A percentile compares a stretch with the other conserved stretches of the same genome.
These are phyloP conservation scores for Lasioglossum lativentre DNA, from an alignment of 2,888 invertebrate genomes.

Conservation along the genomic window DNA sequence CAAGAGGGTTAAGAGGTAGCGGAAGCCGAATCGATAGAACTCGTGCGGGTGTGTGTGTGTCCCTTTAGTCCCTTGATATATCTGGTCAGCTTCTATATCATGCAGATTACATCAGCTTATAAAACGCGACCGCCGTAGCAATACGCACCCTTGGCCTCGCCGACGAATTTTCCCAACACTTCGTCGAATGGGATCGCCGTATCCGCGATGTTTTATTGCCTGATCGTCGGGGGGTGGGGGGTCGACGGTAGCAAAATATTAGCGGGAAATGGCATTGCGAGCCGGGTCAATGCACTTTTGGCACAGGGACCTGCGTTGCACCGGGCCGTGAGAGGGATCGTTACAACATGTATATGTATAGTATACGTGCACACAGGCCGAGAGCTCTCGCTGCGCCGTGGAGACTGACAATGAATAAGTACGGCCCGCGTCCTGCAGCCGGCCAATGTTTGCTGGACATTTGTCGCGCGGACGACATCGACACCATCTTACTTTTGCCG, in stretches of 20 bases:
- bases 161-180: slow-evolving; percentile 39
- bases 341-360: slow-evolving; percentile 47
- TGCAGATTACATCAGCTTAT: slow-evolving; percentile 44
- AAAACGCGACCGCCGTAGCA: slow-evolving; percentile 20
- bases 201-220: slow-evolving; percentile 54
- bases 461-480: slow-evolving; percentile 64
- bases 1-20: neutral
- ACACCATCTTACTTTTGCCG: slow-evolving; percentile 56
- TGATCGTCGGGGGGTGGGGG: slow-evolving; percentile 14
- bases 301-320: slow-evolving; percentile 52
- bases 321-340: slow-evolving; percentile 47
- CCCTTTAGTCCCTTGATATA: neutral
- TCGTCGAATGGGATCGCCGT: slow-evolving; percentile 30
- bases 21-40: neutral
- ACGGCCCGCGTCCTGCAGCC: slow-evolving; percentile 36
- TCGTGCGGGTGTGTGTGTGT: too few species aligned
- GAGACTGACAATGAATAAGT: slow-evolving; percentile 68
- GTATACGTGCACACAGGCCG: neutral
- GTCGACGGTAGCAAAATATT: slow-evolving; percentile 61
- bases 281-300: slow-evolving; percentile 69
- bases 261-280: slow-evolving; percentile 58
- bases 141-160: slow-evolving; percentile 7
- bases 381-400: neutral
- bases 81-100: slow-evolving; percentile 2
- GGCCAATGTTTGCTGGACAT: slow-evolving; percentile 66